A percentile compares a stretch with the other conserved stretches of the same genome.
Evolutionary conservation across 2,888 invertebrate species (phyloP).

Genomic region (Folsomia candida): DNA sequence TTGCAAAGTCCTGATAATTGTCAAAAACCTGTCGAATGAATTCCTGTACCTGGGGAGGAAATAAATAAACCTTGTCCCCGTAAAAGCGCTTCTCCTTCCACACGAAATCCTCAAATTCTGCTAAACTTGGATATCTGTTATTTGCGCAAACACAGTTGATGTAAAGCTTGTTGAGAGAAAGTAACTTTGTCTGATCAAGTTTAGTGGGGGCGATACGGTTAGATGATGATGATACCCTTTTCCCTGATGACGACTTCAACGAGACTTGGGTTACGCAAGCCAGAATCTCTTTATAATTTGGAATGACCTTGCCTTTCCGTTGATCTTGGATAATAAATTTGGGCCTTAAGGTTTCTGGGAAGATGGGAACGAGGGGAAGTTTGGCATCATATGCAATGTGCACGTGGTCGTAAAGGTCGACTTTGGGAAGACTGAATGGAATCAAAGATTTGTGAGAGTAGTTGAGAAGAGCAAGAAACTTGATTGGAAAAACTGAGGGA

Average conservation of each 20-base stretch:
- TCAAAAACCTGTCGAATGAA: neutral
- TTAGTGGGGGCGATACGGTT: neutral
- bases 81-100: neutral
- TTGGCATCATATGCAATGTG: neutral
- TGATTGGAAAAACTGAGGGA: neutral
- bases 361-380: neutral
- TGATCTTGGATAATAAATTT: neutral
- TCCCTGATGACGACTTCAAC: neutral
- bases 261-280: neutral
- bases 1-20: neutral
- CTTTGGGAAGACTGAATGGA: neutral
- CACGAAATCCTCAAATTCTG: neutral
- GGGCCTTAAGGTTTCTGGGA: neutral
- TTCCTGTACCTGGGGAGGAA: neutral
- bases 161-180: neutral
- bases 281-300: conserved; percentile 6
- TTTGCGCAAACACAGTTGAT: neutral
- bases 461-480: neutral
- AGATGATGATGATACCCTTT: neutral
- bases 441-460: neutral
- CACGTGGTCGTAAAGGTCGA: neutral
- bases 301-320: neutral
- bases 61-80: neutral
- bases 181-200: neutral
- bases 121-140: neutral